phyloP scores from a whole-genome alignment of 2,888 invertebrate genomes.

The Ichneumoninae sp. region DNA sequence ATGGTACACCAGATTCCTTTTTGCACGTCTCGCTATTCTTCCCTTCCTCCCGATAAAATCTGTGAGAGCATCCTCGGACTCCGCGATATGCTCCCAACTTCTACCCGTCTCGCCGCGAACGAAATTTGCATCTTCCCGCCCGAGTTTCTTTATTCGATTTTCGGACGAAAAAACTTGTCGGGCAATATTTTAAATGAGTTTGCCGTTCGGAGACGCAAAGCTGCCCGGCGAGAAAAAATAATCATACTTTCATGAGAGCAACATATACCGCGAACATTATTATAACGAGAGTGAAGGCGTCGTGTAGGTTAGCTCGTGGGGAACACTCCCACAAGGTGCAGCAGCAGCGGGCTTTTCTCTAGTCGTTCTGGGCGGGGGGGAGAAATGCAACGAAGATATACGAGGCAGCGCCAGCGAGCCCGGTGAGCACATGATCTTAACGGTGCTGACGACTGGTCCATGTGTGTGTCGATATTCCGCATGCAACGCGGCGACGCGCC shows the following conservation, averaged over 20 bases:
- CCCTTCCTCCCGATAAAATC: slow-evolving; percentile 1
- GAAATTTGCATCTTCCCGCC: slow-evolving; percentile 42
- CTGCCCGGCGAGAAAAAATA: neutral
- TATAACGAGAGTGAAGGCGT: slow-evolving; percentile 25
- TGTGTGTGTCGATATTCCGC: slow-evolving; percentile 51
- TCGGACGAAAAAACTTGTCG: slow-evolving; percentile 20
- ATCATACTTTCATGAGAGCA: slow-evolving; percentile 53
- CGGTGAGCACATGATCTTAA: slow-evolving; percentile 13
- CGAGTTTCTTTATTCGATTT: slow-evolving; percentile 21
- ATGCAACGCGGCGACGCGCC: slow-evolving; percentile 20
- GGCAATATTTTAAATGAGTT: slow-evolving; percentile 41
- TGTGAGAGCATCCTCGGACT: neutral
- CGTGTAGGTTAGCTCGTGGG: slow-evolving; percentile 38
- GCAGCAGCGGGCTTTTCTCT: slow-evolving; percentile 32
- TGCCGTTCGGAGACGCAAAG: neutral
- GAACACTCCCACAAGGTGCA: slow-evolving; percentile 55
- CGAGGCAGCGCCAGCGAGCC: slow-evolving; percentile 29
- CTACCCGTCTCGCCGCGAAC: neutral
- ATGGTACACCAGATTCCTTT: too few species aligned
- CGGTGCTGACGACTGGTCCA: slow-evolving; percentile 42
- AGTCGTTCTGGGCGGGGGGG: slow-evolving; percentile 3
- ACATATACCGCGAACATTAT: slow-evolving; percentile 31
- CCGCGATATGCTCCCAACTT: slow-evolving; percentile 16
- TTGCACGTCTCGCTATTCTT: neutral
- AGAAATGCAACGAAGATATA: slow-evolving; percentile 61